Evolutionary conservation across 2,113 vertebrate genomes (phyloP).

Genomic region (Galeopterus variegatus): DNA sequence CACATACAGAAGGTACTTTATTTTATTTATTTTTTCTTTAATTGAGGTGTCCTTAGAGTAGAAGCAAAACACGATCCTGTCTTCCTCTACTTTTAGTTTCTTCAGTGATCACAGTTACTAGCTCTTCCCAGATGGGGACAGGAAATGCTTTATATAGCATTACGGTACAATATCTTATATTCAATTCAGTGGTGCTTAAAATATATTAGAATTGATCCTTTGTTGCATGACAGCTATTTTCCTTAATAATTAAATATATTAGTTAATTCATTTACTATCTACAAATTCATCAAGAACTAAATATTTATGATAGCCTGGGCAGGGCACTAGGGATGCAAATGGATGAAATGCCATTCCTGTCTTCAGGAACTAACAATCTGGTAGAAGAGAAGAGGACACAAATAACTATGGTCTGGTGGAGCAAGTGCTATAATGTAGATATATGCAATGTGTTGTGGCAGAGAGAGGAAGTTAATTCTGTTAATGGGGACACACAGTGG

Average conservation of each 20-base stretch:
- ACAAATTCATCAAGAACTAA: conserved; percentile 9
- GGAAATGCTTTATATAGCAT: not conserved
- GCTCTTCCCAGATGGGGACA: not conserved
- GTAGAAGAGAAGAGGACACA: not conserved
- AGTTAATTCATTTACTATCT: not conserved
- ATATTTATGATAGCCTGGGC: not conserved
- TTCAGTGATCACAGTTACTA: conserved; percentile 15
- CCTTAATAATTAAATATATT: conserved; percentile 61
- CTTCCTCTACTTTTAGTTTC: conserved; percentile 29
- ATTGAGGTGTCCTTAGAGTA: not conserved
- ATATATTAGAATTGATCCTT: conserved; percentile 18
- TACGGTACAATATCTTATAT: not conserved
- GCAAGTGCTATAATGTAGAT: not conserved
- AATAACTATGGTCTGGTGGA: not conserved
- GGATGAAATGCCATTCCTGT: not conserved
- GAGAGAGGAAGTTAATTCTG: not conserved
- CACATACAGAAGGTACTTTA: not conserved
- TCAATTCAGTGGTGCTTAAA: not conserved
- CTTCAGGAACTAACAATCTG: not conserved
- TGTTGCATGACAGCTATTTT: conserved; percentile 36
- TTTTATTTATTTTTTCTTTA: conserved; percentile 48
- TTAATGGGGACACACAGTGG: not conserved
- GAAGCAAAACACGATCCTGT: not conserved
- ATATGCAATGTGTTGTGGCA: not conserved
- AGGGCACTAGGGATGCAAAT: not conserved